phyloP scores from a whole-genome alignment of 2,797 vertebrate species.

The Psittacula echo region DNA sequence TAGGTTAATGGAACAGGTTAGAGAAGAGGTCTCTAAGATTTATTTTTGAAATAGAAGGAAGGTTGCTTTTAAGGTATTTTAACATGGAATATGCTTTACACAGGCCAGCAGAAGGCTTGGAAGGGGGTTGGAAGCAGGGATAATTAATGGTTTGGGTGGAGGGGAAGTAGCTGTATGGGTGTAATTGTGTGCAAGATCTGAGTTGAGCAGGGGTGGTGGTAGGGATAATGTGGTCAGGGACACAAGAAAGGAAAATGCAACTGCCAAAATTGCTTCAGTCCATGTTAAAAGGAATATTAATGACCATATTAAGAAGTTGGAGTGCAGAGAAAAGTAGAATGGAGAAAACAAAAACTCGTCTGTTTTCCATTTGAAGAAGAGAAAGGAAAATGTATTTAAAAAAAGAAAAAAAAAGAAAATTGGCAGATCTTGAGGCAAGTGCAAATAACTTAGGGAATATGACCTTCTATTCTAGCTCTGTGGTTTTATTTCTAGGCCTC shows the following conservation, averaged over 20 bases:
- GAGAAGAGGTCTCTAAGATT: neutral
- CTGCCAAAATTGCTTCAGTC: conserved; percentile 4
- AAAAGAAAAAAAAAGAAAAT: neutral
- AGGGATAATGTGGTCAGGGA: neutral
- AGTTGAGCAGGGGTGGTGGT: conserved; percentile 30
- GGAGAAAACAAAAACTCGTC: neutral
- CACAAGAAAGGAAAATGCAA: conserved; percentile 29
- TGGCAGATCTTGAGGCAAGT: neutral
- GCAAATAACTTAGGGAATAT: neutral
- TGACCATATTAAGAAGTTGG: neutral
- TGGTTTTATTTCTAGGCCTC: neutral
- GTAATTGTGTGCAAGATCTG: neutral
- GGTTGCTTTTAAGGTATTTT: neutral
- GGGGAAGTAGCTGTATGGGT: neutral
- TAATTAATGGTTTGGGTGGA: conserved; percentile 48
- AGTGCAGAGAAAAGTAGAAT: neutral
- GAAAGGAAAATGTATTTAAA: neutral
- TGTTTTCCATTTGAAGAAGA: conserved; percentile 8
- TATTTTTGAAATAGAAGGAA: neutral
- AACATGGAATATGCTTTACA: neutral
- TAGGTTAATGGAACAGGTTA: neutral
- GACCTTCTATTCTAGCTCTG: neutral
- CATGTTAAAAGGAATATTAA: conserved; percentile 8
- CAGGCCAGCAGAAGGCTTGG: neutral
- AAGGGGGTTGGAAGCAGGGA: neutral